A percentile compares a stretch with the other conserved stretches of the same genome.
Evolutionary conservation across 2,888 invertebrate species (phyloP).

Genomic region (Aleiodes leptofemur): DNA sequence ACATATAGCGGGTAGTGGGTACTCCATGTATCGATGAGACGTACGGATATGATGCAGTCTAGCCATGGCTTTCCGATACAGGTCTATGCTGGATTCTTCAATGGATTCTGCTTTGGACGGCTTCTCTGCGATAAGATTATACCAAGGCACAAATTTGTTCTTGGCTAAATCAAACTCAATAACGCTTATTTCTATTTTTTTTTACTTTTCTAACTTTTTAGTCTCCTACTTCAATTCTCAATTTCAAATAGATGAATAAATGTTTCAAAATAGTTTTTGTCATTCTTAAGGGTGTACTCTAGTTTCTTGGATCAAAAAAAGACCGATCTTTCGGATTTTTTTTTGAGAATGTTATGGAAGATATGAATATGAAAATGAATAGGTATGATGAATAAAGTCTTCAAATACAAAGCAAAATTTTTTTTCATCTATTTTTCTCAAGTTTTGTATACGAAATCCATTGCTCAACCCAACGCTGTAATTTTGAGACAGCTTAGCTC

Average conservation of each 20-base stretch:
- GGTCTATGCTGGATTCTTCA: conserved; percentile 56
- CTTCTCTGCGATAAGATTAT: conserved; percentile 69
- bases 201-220: not conserved
- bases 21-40: conserved; percentile 42
- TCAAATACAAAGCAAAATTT: no score
- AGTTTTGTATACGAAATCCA: no score
- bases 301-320: no score
- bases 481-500: no score
- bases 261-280: conserved; percentile 8
- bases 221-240: not conserved
- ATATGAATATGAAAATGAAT: no score
- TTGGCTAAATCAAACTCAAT: conserved; percentile 31
- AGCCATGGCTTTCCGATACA: conserved; percentile 65
- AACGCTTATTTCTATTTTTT: conserved; percentile 19
- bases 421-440: no score
- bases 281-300: no score
- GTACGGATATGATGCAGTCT: conserved; percentile 63
- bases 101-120: conserved; percentile 69
- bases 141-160: conserved; percentile 45
- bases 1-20: conserved; percentile 39
- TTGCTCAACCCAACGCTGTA: no score
- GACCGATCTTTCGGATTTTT: no score
- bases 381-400: no score
- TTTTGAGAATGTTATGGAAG: no score
- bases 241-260: not conserved